A percentile compares a stretch with the other conserved stretches of the same genome.
Evolutionary conservation across 2,888 invertebrate genomes (phyloP).

Genomic region (Melanostoma scalare): DNA sequence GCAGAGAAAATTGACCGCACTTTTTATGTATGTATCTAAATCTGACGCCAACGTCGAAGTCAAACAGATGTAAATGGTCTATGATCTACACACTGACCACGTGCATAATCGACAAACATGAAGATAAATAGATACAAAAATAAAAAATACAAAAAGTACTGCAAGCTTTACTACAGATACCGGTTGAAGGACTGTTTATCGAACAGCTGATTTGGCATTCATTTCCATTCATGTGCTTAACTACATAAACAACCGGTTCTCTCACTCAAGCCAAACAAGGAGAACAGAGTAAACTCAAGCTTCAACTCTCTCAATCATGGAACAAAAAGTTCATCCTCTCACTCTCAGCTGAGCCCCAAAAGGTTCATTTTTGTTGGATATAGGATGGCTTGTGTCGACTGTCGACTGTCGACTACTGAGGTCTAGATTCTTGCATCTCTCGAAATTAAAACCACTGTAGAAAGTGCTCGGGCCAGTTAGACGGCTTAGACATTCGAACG

Average conservation of each 20-base stretch:
- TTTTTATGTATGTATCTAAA: constrained; percentile 17
- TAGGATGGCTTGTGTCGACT: neutral
- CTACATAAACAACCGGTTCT: constrained; percentile 21
- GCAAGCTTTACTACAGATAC: constrained; percentile 53
- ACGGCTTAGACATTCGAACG: constrained; percentile 66
- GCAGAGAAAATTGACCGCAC: constrained; percentile 57
- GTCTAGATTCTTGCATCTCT: neutral
- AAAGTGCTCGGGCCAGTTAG: constrained; percentile 62
- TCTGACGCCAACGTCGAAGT: constrained; percentile 16
- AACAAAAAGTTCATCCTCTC: constrained; percentile 46
- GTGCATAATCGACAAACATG: constrained; percentile 51
- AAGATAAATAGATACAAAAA: constrained; percentile 41
- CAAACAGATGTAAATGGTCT: constrained; percentile 16
- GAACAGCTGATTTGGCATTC: constrained; percentile 64
- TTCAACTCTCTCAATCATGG: neutral
- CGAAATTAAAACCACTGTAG: constrained; percentile 63
- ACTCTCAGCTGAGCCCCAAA: constrained; percentile 1
- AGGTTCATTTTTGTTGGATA: constrained; percentile 42
- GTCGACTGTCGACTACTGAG: too few relatives aligned
- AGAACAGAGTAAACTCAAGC: neutral
- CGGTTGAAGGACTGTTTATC: constrained; percentile 44
- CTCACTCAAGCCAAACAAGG: neutral
- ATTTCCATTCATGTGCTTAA: constrained; percentile 60
- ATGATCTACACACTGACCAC: constrained; percentile 49
- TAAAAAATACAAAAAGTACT: constrained; percentile 50